phyloP scores from a whole-genome alignment of 2,797 vertebrate species.

The Sebastolobus alascanus region DNA sequence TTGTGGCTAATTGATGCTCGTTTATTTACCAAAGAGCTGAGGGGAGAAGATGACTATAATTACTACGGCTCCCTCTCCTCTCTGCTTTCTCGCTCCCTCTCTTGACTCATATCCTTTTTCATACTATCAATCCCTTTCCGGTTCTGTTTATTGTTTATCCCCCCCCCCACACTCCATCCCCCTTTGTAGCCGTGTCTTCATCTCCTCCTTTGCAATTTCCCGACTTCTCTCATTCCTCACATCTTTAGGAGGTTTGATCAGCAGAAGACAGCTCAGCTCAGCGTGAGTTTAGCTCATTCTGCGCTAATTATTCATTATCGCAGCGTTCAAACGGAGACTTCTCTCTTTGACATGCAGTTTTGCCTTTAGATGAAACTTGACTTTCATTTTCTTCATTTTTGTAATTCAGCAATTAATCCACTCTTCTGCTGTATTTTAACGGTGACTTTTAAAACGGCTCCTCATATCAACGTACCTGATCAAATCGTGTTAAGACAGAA shows the following conservation, averaged over 20 bases:
- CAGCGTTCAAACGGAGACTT: slow-evolving; percentile 45
- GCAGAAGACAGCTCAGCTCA: slow-evolving; percentile 48
- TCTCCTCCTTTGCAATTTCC: slow-evolving; percentile 41
- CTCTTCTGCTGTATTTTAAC: slow-evolving; percentile 10
- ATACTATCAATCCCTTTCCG: slow-evolving; percentile 31
- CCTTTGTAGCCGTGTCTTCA: slow-evolving; percentile 29
- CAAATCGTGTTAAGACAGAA: neutral
- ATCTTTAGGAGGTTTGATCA: slow-evolving; percentile 43
- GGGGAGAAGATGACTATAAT: slow-evolving; percentile 63
- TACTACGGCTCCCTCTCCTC: slow-evolving; percentile 39
- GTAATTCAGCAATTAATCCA: slow-evolving; percentile 27
- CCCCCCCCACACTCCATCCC: neutral
- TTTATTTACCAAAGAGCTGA: slow-evolving; percentile 70
- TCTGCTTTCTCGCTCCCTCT: slow-evolving; percentile 16
- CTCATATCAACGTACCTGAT: neutral
- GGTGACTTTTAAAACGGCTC: slow-evolving; percentile 25
- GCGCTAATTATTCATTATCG: slow-evolving; percentile 60
- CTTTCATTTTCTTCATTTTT: slow-evolving; percentile 12
- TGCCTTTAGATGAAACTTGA: slow-evolving; percentile 22
- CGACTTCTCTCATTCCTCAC: slow-evolving; percentile 16
- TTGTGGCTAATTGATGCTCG: slow-evolving; percentile 64
- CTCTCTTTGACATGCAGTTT: slow-evolving; percentile 27
- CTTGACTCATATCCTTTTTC: slow-evolving; percentile 21
- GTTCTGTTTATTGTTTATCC: slow-evolving; percentile 48
- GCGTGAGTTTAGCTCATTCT: slow-evolving; percentile 38